Evolutionary conservation across 2,888 invertebrate species (phyloP).

Genomic region (Antitype chi): DNA sequence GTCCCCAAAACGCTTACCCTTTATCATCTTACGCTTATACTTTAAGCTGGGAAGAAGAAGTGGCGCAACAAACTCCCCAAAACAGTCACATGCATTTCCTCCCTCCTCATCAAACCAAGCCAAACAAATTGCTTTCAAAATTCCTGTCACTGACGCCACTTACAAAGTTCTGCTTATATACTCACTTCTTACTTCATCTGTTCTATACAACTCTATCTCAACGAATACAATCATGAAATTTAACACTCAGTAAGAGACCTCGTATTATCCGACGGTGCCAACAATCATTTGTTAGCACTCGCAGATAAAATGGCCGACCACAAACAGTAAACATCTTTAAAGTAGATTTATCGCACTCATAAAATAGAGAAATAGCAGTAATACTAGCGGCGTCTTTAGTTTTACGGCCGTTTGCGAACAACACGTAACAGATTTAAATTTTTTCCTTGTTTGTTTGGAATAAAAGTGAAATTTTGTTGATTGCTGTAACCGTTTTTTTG

Average conservation of each 20-base stretch:
- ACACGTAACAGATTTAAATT: slow-evolving; percentile 50
- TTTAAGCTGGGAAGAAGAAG: too few species aligned
- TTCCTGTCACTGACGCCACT: too few species aligned
- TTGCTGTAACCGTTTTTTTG: not conserved
- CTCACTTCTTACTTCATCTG: not conserved
- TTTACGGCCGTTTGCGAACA: slow-evolving; percentile 40
- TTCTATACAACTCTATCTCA: not conserved
- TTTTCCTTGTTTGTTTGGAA: slow-evolving; percentile 18
- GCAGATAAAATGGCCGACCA: slow-evolving; percentile 46
- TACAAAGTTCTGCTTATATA: too few species aligned
- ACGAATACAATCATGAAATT: not conserved
- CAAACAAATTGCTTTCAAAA: too few species aligned
- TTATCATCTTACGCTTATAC: too few species aligned
- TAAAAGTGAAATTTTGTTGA: slow-evolving; percentile 13
- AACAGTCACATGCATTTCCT: too few species aligned
- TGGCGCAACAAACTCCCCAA: too few species aligned
- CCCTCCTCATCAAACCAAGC: too few species aligned
- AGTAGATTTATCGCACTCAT: slow-evolving; percentile 62
- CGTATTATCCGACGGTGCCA: slow-evolving; percentile 5
- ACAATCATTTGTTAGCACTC: slow-evolving; percentile 48
- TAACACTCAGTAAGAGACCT: not conserved
- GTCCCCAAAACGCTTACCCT: too few species aligned
- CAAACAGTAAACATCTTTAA: slow-evolving; percentile 65
- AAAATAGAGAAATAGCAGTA: slow-evolving; percentile 58
- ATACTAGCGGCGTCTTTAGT: slow-evolving; percentile 40